Evolutionary conservation across 1,140 invertebrate genomes (phyloP), one percentile per base, ranked within the genome.

Genomic region (Penaeus chinensis): DNA sequence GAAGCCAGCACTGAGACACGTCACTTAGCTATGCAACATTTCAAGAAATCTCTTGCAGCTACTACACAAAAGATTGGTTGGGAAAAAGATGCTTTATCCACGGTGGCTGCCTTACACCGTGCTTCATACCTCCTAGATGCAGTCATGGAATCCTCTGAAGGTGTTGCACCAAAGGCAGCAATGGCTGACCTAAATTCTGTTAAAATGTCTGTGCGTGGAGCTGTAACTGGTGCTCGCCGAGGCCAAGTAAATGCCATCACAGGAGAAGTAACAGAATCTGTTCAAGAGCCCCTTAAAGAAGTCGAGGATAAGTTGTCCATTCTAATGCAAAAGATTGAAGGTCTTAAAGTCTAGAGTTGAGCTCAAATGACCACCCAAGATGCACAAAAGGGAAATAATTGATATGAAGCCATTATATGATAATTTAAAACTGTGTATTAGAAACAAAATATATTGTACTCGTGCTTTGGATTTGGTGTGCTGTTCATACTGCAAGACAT

Each of bases 1-100:
- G 90, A 94, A 95, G 80, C 92, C 95, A 32, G 93, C 94, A 65
- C 94, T 94, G 92, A 95, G 95, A 85, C 94, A 94, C 91, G 92
- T 93, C 88, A 94, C 93, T 91, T 94, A 94, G 91, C 94, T 92
- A 92, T 93, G 92, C 91, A 93, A 90, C 92, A 92, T 54, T 92
- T 93, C 62, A 93, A 94, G 91, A 94, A 94, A 90, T 91, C 93
- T 63, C 91, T 94, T 78, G 91, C 93, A 76, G 92, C 91, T 91
- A 91, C 91, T 62, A 93, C 93, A 69, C 92, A 94, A 92, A 92
- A 90, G 84, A 90, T 91, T 19, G 92, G 93, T 63, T 96, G 94
- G 96, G 94, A 93, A 91, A 94, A 92, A 89, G 94, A 93, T 69
- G 63, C 81, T 16, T n/a, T 80, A 8, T 37, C 63, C 5, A 47